Base-by-base conservation (phyloP, 2,797 vertebrate species). In the Cottoperca gobio region DNA sequence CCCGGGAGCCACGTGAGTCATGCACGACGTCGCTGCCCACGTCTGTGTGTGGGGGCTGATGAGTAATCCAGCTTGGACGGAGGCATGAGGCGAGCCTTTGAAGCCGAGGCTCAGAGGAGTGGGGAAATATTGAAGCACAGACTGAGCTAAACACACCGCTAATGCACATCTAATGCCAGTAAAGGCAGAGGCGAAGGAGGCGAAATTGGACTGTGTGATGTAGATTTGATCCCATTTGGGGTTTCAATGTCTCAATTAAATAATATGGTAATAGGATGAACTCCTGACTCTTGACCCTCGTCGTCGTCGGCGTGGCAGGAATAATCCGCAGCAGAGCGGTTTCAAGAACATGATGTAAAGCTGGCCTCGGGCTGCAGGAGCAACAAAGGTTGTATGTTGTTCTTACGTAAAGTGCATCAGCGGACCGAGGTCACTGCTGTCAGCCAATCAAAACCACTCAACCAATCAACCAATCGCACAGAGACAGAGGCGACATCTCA, bases 31-130 rank as follows among this genome's bases (percentile, higher is more conserved):
- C 6, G 49, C 80, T 61, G 70, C 86, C 86, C 83, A 84, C 84
- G 73, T 84, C 75, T 79, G 64, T 73, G 77, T 71, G 64, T 66
- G 62, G 54, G 78, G 73, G 65, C 69, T 76, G 77, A 88, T 89
- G 89, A 91, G 83, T 91, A 91, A 91, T 90, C 83, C 76, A 64
- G 77, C 73, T 67, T 70, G 82, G 86, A 80, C 83, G 59, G 37
- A 88, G 49, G 78, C 80, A 78, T 77, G 69, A 86, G 72, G 61
- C 21, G 8, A 84, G 81, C 11, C 48, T 87, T 80, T 81, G 65
- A 85, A 81, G 78, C 66, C 37, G 40, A 68, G 40, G 83, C 83
- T 72, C 75, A 48, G 69, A 0, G 0, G 45, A 79, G 66, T 26
- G 40, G 57, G 67, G 72, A 69, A 75, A 87, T 60, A 77, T 39